Percentiles rank a stretch among this genome's conserved stretches.
Evolutionary conservation across 2,113 vertebrate genomes (phyloP).

Genomic region (Caracal caracal): DNA sequence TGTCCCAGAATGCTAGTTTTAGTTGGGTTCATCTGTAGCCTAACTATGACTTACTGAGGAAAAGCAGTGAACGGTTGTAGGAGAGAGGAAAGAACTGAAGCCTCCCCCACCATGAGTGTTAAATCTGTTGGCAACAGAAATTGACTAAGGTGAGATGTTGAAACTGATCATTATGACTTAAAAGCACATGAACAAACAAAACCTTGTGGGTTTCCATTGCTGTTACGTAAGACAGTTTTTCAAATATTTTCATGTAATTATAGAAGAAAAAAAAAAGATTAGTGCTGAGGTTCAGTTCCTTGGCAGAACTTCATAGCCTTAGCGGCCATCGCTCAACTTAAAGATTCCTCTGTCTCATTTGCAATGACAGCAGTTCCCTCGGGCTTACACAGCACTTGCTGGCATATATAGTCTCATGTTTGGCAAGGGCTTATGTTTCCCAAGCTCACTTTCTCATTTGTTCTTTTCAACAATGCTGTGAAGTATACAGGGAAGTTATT

Average conservation of each 20-base stretch:
- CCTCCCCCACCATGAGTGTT: not conserved
- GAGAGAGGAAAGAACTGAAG: not conserved
- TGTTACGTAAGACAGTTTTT: not conserved
- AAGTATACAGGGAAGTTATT: not conserved
- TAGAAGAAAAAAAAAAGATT: not conserved
- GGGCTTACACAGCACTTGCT: conserved; percentile 3
- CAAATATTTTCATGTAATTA: conserved; percentile 28
- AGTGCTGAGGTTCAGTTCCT: conserved; percentile 4
- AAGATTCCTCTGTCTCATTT: not conserved
- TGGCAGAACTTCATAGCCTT: not conserved
- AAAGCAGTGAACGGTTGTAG: not conserved
- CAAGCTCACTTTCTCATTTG: not conserved
- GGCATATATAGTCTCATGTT: not conserved
- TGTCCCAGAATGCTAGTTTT: not conserved
- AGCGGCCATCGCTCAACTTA: not conserved
- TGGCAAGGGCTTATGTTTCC: not conserved
- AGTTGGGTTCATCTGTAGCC: not conserved
- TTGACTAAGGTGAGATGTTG: not conserved
- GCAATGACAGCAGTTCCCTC: not conserved
- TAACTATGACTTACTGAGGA: not conserved
- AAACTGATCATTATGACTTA: not conserved
- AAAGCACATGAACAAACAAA: not conserved
- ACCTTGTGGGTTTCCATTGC: not conserved
- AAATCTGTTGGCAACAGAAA: not conserved
- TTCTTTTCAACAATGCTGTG: not conserved